Base-by-base conservation (phyloP, 2,797 vertebrate species). In the Cichlasoma orientale region DNA sequence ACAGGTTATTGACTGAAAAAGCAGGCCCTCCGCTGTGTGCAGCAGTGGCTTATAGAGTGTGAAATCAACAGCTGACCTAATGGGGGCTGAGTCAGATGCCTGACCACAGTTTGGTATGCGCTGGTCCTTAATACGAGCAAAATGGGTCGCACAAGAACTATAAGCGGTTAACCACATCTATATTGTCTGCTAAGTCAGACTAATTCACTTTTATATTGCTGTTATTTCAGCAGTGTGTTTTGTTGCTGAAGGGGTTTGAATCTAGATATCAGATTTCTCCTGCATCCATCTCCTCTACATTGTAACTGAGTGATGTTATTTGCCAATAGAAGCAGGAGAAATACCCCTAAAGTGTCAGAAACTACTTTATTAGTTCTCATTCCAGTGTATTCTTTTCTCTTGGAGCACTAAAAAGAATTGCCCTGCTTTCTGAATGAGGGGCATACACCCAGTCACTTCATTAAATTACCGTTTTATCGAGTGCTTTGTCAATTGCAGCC, bases 1-100 rank as follows among this genome's bases (percentile, higher is more conserved):
- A 92, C 94, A 31, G 93, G 91, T 94, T 86, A 75, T 12, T 47
- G 69, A 82, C 56, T 12, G 76, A 70, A 80, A 70, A 36, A 61
- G 44, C 29, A 90, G 95, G 85, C 95, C 95, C 95, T 96, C 95
- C 38, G 82, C 89, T 63, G 56, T 66, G 80, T 72, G 57, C 69
- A 3, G 54, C 3, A 29, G 44, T 52, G 47, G 82, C 90, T 93
- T 90, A 90, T 21, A 52, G 33, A 9, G 77, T 58, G 72, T n/a
- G 72, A 92, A 90, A 83, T 77, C 73, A 73, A 73, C 80, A 79
- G 86, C 89, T 86, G 91, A 92, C 82, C 86, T 74, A 80, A 81
- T 74, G 82, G 79, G 86, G 85, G 69, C 82, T 72, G 81, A 85
- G 66, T 83, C 84, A 88, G 59, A 80, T 75, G 87, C 68, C 83